phyloP scores from a whole-genome alignment of 2,113 vertebrate species.

The Hyperoodon ampullatus region DNA sequence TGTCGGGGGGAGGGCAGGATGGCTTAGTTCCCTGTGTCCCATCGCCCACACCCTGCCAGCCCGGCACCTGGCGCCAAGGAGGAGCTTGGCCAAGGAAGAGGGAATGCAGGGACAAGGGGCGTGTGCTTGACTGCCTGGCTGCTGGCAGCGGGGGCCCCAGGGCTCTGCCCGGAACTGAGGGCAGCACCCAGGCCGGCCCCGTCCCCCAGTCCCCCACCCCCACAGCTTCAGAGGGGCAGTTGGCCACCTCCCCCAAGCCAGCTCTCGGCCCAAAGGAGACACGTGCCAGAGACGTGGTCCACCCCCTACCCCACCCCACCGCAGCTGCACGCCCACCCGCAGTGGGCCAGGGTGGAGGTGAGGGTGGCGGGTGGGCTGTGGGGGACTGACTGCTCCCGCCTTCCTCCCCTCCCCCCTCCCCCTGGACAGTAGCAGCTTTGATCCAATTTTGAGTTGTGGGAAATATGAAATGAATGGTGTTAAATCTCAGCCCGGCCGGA shows the following conservation, averaged over 20 bases:
- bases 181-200: not conserved
- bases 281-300: slow-evolving; percentile 53
- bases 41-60: not conserved
- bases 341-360: not conserved
- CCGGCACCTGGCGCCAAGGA: not conserved
- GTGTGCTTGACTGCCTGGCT: slow-evolving; percentile 55
- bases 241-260: not conserved
- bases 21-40: not conserved
- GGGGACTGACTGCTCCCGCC: not conserved
- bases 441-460: slow-evolving; percentile 77
- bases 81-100: not conserved
- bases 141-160: slow-evolving; percentile 54
- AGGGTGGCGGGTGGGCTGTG: slow-evolving; percentile 30
- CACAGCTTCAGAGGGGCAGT: not conserved
- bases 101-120: not conserved
- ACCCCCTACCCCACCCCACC: not conserved
- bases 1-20: not conserved
- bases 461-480: slow-evolving; percentile 80
- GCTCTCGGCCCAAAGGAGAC: slow-evolving; percentile 31
- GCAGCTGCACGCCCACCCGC: slow-evolving; percentile 40
- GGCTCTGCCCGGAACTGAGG: slow-evolving; percentile 43
- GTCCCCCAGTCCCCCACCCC: fast-evolving
- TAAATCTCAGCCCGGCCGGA: slow-evolving; percentile 53
- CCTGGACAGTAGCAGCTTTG: slow-evolving; percentile 59
- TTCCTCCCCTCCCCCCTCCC: not conserved